phyloP scores from a whole-genome alignment of 1,140 invertebrate species.

The Scaptomyza graminum region DNA sequence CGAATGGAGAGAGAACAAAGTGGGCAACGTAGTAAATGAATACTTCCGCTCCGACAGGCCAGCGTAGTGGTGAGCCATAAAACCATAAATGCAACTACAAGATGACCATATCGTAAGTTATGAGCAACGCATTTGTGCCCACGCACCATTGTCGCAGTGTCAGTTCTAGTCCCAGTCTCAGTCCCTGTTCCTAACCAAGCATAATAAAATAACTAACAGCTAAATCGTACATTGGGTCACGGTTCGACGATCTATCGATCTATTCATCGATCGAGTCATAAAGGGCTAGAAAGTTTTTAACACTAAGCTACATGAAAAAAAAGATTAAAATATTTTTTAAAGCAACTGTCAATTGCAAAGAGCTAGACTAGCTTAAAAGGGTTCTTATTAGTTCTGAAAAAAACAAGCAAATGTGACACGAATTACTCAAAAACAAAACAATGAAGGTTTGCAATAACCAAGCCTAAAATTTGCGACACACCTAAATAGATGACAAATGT shows the following conservation, averaged over 20 bases:
- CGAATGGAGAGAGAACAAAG: conserved; percentile 30
- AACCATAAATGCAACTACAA: conserved; percentile 78
- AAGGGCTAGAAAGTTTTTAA: conserved; percentile 60
- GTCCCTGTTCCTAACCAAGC: conserved; percentile 25
- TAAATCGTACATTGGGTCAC: conserved; percentile 78
- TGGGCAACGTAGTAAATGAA: conserved; percentile 69
- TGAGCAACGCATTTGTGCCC: conserved; percentile 56
- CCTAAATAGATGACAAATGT: conserved; percentile 6
- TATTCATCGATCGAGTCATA: conserved; percentile 50
- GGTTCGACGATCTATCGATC: conserved; percentile 71
- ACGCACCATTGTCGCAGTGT: conserved; percentile 49
- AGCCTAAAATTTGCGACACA: conserved; percentile 1
- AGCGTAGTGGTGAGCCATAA: conserved; percentile 67
- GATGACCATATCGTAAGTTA: conserved; percentile 74
- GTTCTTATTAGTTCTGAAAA: too few species aligned
- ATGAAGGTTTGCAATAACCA: background rate
- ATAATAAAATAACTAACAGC: conserved; percentile 68
- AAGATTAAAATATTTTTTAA: too few species aligned
- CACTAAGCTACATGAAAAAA: conserved; percentile 35
- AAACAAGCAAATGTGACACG: background rate
- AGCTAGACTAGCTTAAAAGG: background rate
- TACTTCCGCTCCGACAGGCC: conserved; percentile 64
- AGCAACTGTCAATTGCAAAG: too few species aligned
- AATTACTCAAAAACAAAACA: background rate
- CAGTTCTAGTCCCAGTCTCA: conserved; percentile 1